Evolutionary conservation across 2,797 vertebrate species (phyloP), one percentile per base, ranked within the genome.

Genomic region (Zenarchopterus dispar): DNA sequence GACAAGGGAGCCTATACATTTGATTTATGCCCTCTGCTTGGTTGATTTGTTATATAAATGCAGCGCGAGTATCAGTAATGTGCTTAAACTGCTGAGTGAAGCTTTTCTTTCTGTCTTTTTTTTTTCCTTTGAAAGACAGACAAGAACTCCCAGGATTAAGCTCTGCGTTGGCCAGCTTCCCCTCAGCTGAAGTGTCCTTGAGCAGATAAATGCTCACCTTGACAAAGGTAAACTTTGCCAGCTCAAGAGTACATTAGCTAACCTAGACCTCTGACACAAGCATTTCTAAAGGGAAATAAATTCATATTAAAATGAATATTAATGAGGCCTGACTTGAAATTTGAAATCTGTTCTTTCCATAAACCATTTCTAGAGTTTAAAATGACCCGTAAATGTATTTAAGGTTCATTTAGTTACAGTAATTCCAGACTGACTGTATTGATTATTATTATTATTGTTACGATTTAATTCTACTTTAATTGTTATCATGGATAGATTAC

Each of bases 171-270:
- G 58, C 59, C n/a, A 11, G 39, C 52, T 19, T 74, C 33, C 67
- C 55, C n/a, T 54, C 18, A 44, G n/a, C 59, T 79, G 6, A 65
- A 66, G 66, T 62, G 71, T 77, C 67, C 53, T 81, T 81, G 55
- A 73, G 52, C 50, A 61, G 69, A 55, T 51, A 7, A 67, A 53
- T 42, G 43, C 56, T 67, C 56, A 66, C 74, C 66, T 79, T 73
- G 56, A 54, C 51, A 49, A 56, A 70, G 67, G 63, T 41, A 73
- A 57, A 63, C 39, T 9, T 56, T n/a, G 15, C 52, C 50, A 58
- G 56, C 66, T 63, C 13, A 60, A 24, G 15, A 56, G 21, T n/a
- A 50, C 60, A 47, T 28, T 1, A 17, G 49, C 69, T 64, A 39
- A 81, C 52, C 60, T 16, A 26, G 48, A 75, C 70, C 75, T 66